Conservation (phyloP, 2,113 vertebrate genomes). For the Rafetus swinhoei region DNA sequence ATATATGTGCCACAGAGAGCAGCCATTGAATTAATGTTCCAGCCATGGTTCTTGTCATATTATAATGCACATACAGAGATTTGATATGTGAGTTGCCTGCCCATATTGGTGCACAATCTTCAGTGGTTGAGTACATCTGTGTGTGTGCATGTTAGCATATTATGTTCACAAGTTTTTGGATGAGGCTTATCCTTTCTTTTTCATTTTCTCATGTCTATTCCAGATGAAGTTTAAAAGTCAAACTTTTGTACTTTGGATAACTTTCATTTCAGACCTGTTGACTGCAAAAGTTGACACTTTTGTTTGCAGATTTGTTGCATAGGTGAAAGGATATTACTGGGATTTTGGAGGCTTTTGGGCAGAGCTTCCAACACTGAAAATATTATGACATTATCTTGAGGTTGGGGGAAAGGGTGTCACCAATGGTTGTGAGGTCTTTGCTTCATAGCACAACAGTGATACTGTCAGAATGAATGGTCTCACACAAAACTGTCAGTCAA, state of each 20-base stretch:
- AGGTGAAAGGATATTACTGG: neutral
- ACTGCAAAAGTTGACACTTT: neutral
- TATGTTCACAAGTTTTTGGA: neutral
- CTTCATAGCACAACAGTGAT: neutral
- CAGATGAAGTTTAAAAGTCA: neutral
- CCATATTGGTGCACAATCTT: neutral
- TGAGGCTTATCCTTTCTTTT: neutral
- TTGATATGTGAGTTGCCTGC: neutral
- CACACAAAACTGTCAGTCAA: neutral
- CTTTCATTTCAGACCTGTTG: neutral
- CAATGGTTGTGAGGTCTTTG: neutral
- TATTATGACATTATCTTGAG: neutral
- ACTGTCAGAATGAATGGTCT: neutral
- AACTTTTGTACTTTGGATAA: neutral
- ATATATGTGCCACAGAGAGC: neutral
- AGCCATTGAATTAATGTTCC: neutral
- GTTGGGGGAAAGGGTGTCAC: neutral
- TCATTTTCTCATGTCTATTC: neutral
- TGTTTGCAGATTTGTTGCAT: neutral
- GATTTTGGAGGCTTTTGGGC: neutral
- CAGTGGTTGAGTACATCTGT: neutral
- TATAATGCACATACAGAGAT: no score
- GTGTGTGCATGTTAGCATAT: neutral
- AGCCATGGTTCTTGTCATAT: no score
- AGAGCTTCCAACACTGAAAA: neutral